These are phyloP conservation scores for Sarcophaga bullata DNA, from an alignment of 1,140 invertebrate species.

Conservation along the genomic window DNA sequence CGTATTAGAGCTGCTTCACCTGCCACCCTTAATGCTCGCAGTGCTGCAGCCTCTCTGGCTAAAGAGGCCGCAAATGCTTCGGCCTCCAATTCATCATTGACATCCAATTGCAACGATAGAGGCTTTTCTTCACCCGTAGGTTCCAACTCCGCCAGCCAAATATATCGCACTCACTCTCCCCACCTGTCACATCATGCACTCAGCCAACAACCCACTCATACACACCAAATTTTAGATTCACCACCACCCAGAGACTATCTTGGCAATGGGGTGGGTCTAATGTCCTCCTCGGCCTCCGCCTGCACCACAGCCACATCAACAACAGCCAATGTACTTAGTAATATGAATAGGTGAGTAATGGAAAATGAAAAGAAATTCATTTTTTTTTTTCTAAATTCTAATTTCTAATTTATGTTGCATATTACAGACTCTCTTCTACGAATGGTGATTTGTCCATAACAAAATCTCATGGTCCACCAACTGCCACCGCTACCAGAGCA, in stretches of 20 bases:
- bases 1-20: slow-evolving; percentile 37
- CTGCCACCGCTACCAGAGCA: slow-evolving; percentile 69
- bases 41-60: slow-evolving; percentile 15
- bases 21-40: slow-evolving; percentile 18
- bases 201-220: slow-evolving; percentile 55
- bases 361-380: neutral
- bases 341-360: slow-evolving; percentile 67
- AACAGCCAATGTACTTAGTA: slow-evolving; percentile 65
- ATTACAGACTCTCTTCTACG: slow-evolving; percentile 74
- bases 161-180: slow-evolving; percentile 59
- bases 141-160: slow-evolving; percentile 42
- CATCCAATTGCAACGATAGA: slow-evolving; percentile 54
- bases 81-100: slow-evolving; percentile 36
- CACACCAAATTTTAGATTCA: slow-evolving; percentile 58
- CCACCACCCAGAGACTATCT: slow-evolving; percentile 60
- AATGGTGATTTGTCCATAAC: slow-evolving; percentile 84
- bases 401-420: neutral
- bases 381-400: neutral
- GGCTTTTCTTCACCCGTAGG: slow-evolving; percentile 59
- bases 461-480: slow-evolving; percentile 73
- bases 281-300: slow-evolving; percentile 24
- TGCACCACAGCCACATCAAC: slow-evolving; percentile 47
- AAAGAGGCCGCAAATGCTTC: slow-evolving; percentile 14
- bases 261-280: slow-evolving; percentile 50
- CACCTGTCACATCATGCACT: slow-evolving; percentile 66